Base-by-base conservation (phyloP, 2,888 invertebrate genomes). In the Stegana nigrithorax region DNA sequence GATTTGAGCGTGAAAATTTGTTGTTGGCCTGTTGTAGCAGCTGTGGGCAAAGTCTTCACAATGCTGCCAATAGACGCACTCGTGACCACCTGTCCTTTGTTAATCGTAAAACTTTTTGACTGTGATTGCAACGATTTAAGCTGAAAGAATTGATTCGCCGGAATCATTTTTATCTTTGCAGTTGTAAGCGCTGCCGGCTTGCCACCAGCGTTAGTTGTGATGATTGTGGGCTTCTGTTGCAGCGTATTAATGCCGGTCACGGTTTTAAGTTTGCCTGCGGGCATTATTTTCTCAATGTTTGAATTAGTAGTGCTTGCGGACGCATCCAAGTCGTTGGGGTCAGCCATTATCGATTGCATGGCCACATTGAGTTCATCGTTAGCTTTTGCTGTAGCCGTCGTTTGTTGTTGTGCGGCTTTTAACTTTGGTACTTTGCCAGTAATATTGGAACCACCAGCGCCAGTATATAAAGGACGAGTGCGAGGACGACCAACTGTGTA, bases 401-500 rank as follows among this genome's bases (percentile, higher is more conserved):
- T n/a, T n/a, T n/a, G n/a, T n/a, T 64, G 27, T 58, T 69, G 61
- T 26, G 60, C 62, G 12, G 53, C 44, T 8, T 14, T 17, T 0
- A 47, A 0, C 25, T 60, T 63, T 4, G 42, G 12, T 62, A 62
- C 67, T 42, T 53, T 50, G 12, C 59, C 45, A 12, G 42, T 42
- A 5, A 61, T 39, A 14, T 14, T 39, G 10, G 32, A n/a, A 27
- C 17, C 32, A 14, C 47, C 53, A 50, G 64, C 50, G 17, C 69
- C 27, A 12, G 63, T 66, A 14, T 59, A 66, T 23, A 82, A 29
- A 3, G 84, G 83, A 39, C 84, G 80, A 4, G 82, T 83, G 19
- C 85, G 87, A 10, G 88, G 88, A 60, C 89, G 84, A 62, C 88
- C 88, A 73, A 88, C 88, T 88, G 75, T 65, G 74, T 26, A 17